These are phyloP conservation scores for Poeciliopsis prolifica DNA, from an alignment of 2,113 vertebrate genomes.

Conservation along the genomic window DNA sequence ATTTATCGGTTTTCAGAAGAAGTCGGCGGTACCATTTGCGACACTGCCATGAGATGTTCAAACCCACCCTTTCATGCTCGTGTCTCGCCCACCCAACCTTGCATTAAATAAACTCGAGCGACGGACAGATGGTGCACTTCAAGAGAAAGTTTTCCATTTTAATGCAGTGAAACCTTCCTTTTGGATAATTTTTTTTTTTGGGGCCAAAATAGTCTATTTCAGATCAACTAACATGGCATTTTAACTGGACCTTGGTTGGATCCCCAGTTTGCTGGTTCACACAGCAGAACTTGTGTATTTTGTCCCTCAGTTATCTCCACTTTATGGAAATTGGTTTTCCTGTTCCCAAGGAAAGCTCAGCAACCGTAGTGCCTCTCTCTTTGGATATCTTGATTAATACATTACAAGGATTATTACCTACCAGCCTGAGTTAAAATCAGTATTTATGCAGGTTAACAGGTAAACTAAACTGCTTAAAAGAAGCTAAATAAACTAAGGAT, in stretches of 20 bases:
- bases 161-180: conserved; percentile 24
- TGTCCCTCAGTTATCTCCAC: conserved; percentile 47
- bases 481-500: not conserved
- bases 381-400: conserved; percentile 33
- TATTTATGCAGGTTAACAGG: not conserved
- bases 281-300: conserved; percentile 41
- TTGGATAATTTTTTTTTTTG: conserved; percentile 25
- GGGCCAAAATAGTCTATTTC: conserved; percentile 60
- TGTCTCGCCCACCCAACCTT: conserved; percentile 16
- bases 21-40: conserved; percentile 26
- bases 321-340: conserved; percentile 43
- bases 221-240: conserved; percentile 35
- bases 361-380: conserved; percentile 78
- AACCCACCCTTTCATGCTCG: conserved; percentile 36
- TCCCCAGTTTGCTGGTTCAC: conserved; percentile 33
- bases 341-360: conserved; percentile 61
- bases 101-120: conserved; percentile 29
- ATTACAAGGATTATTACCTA: conserved; percentile 10
- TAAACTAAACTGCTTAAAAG: not conserved
- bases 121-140: conserved; percentile 38
- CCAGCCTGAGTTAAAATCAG: not conserved
- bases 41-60: conserved; percentile 46
- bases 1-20: conserved; percentile 24
- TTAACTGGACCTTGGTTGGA: conserved; percentile 37
- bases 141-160: conserved; percentile 26